Conservation (phyloP, 2,113 vertebrate species). For the Anhinga anhinga region DNA sequence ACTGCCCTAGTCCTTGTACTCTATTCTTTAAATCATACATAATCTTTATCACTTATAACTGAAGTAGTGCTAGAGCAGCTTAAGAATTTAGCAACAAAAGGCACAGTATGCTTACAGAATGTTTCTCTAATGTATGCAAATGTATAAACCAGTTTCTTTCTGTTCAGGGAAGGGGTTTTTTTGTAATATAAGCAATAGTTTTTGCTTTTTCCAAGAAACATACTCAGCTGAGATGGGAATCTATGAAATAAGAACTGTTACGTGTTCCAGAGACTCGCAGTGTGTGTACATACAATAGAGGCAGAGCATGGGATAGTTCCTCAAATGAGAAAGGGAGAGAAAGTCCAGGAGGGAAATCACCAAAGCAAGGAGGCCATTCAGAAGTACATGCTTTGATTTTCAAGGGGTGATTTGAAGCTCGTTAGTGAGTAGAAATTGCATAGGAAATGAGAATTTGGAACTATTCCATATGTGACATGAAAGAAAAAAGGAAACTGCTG, state of each 20-base stretch:
- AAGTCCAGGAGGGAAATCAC: background rate
- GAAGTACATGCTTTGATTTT: background rate
- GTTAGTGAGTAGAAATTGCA: background rate
- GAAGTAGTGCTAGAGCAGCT: background rate
- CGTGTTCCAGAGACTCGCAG: rapidly evolving
- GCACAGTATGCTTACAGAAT: background rate
- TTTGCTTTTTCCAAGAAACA: background rate
- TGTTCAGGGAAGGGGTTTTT: background rate
- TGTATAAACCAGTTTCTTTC: background rate
- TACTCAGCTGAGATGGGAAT: background rate
- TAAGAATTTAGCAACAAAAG: background rate
- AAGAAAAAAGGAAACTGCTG: background rate
- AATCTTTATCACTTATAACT: background rate
- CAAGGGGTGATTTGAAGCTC: background rate
- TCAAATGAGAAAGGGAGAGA: background rate
- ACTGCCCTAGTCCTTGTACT: background rate
- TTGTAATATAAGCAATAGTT: background rate
- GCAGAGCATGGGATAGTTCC: background rate
- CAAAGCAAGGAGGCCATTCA: background rate
- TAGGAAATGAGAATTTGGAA: background rate
- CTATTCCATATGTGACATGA: background rate
- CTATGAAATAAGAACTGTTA: background rate
- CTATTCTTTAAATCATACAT: background rate
- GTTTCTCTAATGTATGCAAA: background rate
- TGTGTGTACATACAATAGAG: background rate